phyloP scores from a whole-genome alignment of 2,797 vertebrate species.

The Gymnoscopelus braueri region DNA sequence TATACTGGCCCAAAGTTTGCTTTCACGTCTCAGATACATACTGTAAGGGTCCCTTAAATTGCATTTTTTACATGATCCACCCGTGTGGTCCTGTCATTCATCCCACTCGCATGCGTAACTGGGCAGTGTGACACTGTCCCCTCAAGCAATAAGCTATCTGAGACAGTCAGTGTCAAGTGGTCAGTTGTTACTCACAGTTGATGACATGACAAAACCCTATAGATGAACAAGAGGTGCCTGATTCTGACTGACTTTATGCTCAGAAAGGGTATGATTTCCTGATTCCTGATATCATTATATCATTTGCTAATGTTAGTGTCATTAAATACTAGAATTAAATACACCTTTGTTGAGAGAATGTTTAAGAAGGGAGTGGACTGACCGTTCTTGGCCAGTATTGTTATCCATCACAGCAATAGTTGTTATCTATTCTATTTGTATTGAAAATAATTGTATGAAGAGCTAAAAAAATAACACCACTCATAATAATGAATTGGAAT shows the following conservation, averaged over 20 bases:
- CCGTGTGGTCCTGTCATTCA: constrained; percentile 72
- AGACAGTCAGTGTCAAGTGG: constrained; percentile 62
- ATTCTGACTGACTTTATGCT: constrained; percentile 45
- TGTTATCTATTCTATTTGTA: too few relatives aligned
- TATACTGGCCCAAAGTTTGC: constrained; percentile 31
- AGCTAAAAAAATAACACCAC: too few relatives aligned
- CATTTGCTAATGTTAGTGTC: too few relatives aligned
- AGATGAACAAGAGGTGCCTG: constrained; percentile 68
- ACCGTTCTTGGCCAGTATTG: too few relatives aligned
- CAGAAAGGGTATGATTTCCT: constrained; percentile 20
- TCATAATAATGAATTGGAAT: too few relatives aligned
- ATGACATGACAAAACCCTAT: constrained; percentile 54
- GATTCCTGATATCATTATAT: too few relatives aligned
- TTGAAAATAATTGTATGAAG: too few relatives aligned
- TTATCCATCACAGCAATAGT: too few relatives aligned
- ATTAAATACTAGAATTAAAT: too few relatives aligned
- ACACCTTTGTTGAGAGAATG: too few relatives aligned
- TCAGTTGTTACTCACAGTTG: constrained; percentile 60
- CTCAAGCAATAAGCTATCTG: constrained; percentile 64
- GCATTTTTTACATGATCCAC: constrained; percentile 58
- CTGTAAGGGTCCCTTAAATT: constrained; percentile 42
- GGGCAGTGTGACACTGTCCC: constrained; percentile 64
- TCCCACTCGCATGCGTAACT: constrained; percentile 59
- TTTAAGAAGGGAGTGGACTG: too few relatives aligned
- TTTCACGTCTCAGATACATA: constrained; percentile 40